phyloP scores from a whole-genome alignment of 30 jellyfish, hydroid and myxozoan species.

The Cassiopea andromeda region DNA sequence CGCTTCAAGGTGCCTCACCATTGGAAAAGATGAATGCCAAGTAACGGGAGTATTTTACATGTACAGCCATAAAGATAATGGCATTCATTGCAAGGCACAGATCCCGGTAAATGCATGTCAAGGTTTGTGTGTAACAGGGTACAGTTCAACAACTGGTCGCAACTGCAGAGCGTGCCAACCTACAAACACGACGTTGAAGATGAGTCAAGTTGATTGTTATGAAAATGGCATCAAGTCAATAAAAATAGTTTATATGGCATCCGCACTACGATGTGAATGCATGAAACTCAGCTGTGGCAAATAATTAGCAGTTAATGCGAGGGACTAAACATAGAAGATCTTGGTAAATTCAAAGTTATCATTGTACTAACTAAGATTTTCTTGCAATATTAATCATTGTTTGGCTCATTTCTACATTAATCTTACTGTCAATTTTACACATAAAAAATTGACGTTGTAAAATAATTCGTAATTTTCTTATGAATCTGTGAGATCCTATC shows the following conservation, averaged over 20 bases:
- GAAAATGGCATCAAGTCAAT: background rate
- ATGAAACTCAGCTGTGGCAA: background rate
- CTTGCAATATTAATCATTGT: too few species aligned
- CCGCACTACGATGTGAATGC: slow-evolving; percentile 24
- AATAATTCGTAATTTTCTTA: too few species aligned
- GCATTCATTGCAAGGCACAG: slow-evolving; percentile 4
- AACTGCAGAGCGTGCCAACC: slow-evolving; percentile 40
- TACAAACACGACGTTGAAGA: background rate
- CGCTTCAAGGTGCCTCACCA: background rate
- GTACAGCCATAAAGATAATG: slow-evolving; percentile 10
- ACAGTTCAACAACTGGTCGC: background rate
- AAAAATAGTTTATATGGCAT: background rate
- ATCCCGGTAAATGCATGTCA: slow-evolving; percentile 31
- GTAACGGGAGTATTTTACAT: background rate
- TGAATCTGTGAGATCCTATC: too few species aligned
- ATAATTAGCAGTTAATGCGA: background rate
- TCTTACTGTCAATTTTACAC: too few species aligned
- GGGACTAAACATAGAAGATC: background rate
- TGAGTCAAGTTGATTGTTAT: background rate
- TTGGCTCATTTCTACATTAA: too few species aligned
- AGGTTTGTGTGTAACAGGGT: slow-evolving; percentile 28
- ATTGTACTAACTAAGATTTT: too few species aligned
- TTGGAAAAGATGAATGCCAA: background rate
- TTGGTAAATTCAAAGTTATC: background rate
- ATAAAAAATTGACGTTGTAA: too few species aligned